phyloP scores from a whole-genome alignment of 2,113 vertebrate species.

The Trichomycterus rosablanca region DNA sequence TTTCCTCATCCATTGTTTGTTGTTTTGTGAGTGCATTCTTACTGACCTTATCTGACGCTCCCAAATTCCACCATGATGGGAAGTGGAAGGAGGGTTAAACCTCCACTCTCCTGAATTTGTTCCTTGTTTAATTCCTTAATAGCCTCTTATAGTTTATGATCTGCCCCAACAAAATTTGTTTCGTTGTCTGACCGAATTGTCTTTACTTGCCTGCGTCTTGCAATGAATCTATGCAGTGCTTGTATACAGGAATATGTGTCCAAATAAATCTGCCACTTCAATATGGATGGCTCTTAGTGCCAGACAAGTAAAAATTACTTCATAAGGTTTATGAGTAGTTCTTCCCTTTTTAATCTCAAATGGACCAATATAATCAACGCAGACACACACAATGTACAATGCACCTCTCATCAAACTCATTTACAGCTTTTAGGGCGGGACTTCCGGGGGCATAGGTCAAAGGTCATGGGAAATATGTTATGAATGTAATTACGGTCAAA shows the following conservation, averaged over 20 bases:
- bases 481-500: too few species aligned
- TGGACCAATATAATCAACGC: slow-evolving; percentile 16
- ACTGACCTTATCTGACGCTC: slow-evolving; percentile 2
- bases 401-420: too few species aligned
- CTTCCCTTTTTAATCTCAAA: slow-evolving; percentile 5
- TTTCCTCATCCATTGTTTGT: too few species aligned
- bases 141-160: not conserved
- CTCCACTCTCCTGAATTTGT: not conserved
- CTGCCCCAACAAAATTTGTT: too few species aligned
- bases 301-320: slow-evolving; percentile 16
- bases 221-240: too few species aligned
- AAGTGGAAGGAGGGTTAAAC: not conserved
- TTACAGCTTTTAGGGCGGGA: too few species aligned
- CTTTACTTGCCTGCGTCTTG: not conserved
- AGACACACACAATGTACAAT: not conserved
- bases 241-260: slow-evolving; percentile 3
- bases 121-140: not conserved
- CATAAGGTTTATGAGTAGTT: slow-evolving; percentile 9
- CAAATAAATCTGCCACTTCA: slow-evolving; percentile 1
- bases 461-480: too few species aligned
- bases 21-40: not conserved
- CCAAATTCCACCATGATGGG: slow-evolving; percentile 23
- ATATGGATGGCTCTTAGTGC: slow-evolving; percentile 21
- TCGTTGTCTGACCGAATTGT: not conserved
- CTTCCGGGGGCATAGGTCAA: too few species aligned